Base-by-base conservation (phyloP, 2,797 vertebrate genomes). In the Enteromius radiatus region DNA sequence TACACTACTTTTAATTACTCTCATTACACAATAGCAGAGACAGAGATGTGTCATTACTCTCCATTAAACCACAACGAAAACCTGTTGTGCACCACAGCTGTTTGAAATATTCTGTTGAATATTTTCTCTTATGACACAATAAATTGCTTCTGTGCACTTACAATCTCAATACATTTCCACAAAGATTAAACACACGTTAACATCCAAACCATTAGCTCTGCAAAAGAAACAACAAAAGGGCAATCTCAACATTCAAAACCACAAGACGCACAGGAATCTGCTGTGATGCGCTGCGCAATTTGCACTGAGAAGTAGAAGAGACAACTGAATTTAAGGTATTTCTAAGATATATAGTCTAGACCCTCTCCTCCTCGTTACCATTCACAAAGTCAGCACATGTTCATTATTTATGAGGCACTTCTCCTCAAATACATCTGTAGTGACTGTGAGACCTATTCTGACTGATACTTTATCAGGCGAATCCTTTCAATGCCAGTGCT, bases 381-480 rank as follows among this genome's bases (percentile, higher is more conserved):
- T 89, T 88, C 88, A 88, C 84, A 89, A 87, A 91, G 90, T 88
- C 87, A 63, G 86, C 67, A 73, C 81, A 84, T 7, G 85, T 93
- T 88, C 83, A 92, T 93, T 91, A 92, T 92, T 90, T 85, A 94
- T 90, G 87, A 91, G 85, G 80, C 76, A 67, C 88, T 83, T 87
- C 86, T 85, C 80, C 83, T 87, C 80, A 9, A 83, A 86, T 85
- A 79, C 81, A 79, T 85, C 78, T 86, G 80, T 82, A 84, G 80
- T 88, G 85, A 85, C 86, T 85, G 82, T 86, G 86, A 54, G 47
- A 45, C 79, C 70, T 78, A 33, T 82, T 82, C 54, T 85, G 79
- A 17, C 83, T 70, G 84, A 91, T 89, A 77, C 87, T 80, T 79
- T 65, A 80, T 83, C 59, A 85, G 76, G 80, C 11, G 49, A 82